Evolutionary conservation across 2,888 invertebrate genomes (phyloP), one percentile per base, ranked within the genome.

Genomic region (Pheosia tremula): DNA sequence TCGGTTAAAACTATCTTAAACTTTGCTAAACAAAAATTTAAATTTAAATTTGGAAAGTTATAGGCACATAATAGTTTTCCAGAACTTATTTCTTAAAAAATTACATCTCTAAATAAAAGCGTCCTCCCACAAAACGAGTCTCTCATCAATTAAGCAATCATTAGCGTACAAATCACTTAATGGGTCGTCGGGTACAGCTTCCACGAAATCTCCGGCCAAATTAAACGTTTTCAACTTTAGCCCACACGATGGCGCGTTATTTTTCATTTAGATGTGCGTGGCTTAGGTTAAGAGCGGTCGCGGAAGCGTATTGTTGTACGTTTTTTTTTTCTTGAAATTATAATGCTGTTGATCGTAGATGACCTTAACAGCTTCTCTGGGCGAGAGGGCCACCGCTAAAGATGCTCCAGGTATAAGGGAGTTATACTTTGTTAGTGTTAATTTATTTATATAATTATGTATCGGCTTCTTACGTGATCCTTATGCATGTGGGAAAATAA

Each of bases 171-270:
- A 88, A 86, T 87, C 85, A 85, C 80, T 86, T 84, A 87, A 85
- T 81, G 82, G 82, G 75, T 76, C 80, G 75, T 71, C 80, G 75
- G 79, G 72, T 72, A 72, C 67, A 66, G 66, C 65, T 81, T 84
- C 86, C 78, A 74, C 79, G 88, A 87, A 90, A 85, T 77, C 77
- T 72, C 79, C 81, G 83, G 84, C 39, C 72, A 84, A 90, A 88
- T 89, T 89, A 90, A 90, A 89, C 88, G 89, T 82, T 88, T 85
- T 84, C 74, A 71, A 79, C 82, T 80, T 83, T 84, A 83, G 83
- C 84, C 77, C 84, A 83, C 83, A 82, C 83, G 83, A 77, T 79
- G 83, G 69, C 71, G 66, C 77, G 78, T 72, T 82, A 80, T 84
- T 79, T 74, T 80, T 81, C 78, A 72, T 74, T 55, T 38, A 37